A percentile compares a stretch with the other conserved stretches of the same genome.
Evolutionary conservation across 30 jellyfish, hydroid and myxozoan species (phyloP).

Genomic region (Morbakka virulenta): DNA sequence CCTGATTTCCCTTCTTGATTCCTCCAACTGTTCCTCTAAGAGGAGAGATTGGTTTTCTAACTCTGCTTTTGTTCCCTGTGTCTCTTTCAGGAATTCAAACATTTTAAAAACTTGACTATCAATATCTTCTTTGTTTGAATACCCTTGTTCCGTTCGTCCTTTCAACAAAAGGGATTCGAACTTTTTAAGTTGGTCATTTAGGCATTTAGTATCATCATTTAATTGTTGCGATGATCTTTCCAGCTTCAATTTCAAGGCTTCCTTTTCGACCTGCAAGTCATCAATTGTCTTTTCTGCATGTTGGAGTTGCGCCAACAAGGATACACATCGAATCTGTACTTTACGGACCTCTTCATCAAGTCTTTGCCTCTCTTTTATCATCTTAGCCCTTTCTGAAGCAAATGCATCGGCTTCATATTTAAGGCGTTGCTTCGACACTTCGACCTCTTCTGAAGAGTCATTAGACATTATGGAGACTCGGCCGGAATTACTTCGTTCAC

Average conservation of each 20-base stretch:
- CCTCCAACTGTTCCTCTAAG: constrained; percentile 21
- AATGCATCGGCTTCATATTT: constrained; percentile 96
- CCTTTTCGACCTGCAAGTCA: constrained; percentile 82
- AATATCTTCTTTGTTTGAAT: background rate
- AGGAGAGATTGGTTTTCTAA: background rate
- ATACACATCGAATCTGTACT: constrained; percentile 85
- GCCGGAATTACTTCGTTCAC: constrained; percentile 40
- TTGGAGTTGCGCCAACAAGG: constrained; percentile 92
- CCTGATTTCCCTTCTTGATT: constrained; percentile 65
- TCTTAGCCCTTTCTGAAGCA: constrained; percentile 91
- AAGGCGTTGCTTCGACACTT: constrained; percentile 75
- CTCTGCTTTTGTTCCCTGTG: background rate
- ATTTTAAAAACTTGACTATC: background rate
- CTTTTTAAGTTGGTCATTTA: constrained; percentile 14
- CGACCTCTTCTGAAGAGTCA: constrained; percentile 53
- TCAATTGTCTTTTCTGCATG: constrained; percentile 91
- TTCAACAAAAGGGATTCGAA: background rate
- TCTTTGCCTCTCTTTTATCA: constrained; percentile 89
- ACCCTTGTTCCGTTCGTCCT: background rate
- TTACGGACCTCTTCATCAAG: constrained; percentile 93
- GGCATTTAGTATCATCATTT: constrained; percentile 15
- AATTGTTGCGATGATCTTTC: constrained; percentile 41
- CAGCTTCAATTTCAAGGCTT: constrained; percentile 62
- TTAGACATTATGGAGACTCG: constrained; percentile 19
- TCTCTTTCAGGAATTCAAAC: background rate